A percentile compares a stretch with the other conserved stretches of the same genome.
Evolutionary conservation across 2,888 invertebrate genomes (phyloP).

Genomic region (Electrophaes corylata): DNA sequence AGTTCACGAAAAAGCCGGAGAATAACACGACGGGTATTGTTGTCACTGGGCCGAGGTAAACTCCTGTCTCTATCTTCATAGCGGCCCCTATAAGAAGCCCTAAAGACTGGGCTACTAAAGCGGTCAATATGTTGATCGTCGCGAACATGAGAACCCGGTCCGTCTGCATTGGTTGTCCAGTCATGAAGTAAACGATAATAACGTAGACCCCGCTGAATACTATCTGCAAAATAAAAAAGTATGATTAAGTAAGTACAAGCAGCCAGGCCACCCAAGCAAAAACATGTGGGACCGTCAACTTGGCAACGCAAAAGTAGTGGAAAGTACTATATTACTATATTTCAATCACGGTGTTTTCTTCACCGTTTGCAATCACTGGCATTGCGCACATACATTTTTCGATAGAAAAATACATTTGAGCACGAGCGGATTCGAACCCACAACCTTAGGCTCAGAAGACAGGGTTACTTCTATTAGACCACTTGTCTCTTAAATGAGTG

Average conservation of each 20-base stretch:
- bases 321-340: too few species aligned
- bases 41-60: constrained; percentile 93
- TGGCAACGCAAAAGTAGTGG: neutral
- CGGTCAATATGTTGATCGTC: constrained; percentile 89
- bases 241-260: neutral
- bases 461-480: too few species aligned
- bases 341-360: too few species aligned
- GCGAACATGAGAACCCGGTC: constrained; percentile 92
- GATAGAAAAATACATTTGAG: too few species aligned
- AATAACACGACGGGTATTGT: constrained; percentile 96
- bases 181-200: constrained; percentile 97
- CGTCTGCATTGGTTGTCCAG: constrained; percentile 96
- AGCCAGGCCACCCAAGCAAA: neutral
- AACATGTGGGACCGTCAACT: constrained; percentile 10
- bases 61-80: constrained; percentile 92
- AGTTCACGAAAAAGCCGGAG: constrained; percentile 97
- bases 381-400: too few species aligned
- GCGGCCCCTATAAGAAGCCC: constrained; percentile 97
- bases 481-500: too few species aligned
- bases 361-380: too few species aligned
- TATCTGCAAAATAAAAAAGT: constrained; percentile 84
- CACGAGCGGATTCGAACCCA: too few species aligned
- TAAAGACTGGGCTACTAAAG: constrained; percentile 95
- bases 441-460: too few species aligned
- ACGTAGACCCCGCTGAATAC: constrained; percentile 94